phyloP scores from a whole-genome alignment of 2,113 vertebrate genomes.

The Narcine bancroftii region DNA sequence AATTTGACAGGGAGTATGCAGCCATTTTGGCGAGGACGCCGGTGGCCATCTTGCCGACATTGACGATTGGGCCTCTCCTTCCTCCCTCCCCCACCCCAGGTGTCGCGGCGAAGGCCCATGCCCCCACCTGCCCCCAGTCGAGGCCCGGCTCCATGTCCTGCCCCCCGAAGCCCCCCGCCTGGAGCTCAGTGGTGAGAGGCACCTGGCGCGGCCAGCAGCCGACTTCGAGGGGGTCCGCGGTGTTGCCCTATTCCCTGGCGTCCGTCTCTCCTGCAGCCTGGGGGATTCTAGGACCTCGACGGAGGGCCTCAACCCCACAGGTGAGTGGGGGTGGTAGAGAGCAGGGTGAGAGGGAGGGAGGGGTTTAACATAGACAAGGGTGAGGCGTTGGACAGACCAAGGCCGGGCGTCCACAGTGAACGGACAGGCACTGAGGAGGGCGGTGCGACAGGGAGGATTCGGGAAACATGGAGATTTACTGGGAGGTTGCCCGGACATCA shows the following conservation, averaged over 20 bases:
- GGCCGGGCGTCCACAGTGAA: neutral
- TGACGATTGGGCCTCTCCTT: too few species aligned
- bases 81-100: too few species aligned
- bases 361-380: too few species aligned
- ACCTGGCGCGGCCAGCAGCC: slow-evolving; percentile 74
- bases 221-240: slow-evolving; percentile 80
- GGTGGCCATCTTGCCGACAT: too few species aligned
- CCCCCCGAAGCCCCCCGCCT: slow-evolving; percentile 95
- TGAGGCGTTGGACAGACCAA: slow-evolving; percentile 59
- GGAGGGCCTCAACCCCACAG: too few species aligned
- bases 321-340: slow-evolving; percentile 52
- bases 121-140: slow-evolving; percentile 81
- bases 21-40: too few species aligned
- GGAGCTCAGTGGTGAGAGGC: slow-evolving; percentile 75
- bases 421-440: neutral
- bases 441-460: neutral
- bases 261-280: slow-evolving; percentile 86
- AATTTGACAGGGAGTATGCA: too few species aligned
- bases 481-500: too few species aligned
- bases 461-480: too few species aligned
- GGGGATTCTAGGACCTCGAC: too few species aligned
- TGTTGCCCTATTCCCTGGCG: slow-evolving; percentile 81
- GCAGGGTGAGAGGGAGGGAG: slow-evolving; percentile 66
- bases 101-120: slow-evolving; percentile 96
- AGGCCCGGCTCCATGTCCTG: slow-evolving; percentile 90